Conservation (phyloP, 1,140 invertebrate species). For the Drosophila suzukii region DNA sequence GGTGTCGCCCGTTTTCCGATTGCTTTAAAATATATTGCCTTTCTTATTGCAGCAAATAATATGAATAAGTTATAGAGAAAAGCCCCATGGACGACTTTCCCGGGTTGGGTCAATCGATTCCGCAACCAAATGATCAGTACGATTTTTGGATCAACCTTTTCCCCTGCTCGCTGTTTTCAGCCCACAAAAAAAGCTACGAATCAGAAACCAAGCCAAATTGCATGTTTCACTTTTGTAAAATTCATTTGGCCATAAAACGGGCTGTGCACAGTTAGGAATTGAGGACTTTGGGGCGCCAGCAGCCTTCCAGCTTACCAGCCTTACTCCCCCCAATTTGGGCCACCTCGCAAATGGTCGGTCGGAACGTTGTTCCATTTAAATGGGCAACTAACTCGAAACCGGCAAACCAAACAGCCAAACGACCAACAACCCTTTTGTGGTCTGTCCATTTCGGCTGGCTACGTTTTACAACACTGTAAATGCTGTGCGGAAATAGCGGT, state of each 20-base stretch:
- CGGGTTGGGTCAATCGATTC: slow-evolving; percentile 15
- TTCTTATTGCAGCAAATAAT: too few species aligned
- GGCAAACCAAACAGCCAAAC: slow-evolving; percentile 24
- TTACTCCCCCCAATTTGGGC: neutral
- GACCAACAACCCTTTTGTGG: slow-evolving; percentile 66
- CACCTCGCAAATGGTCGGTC: slow-evolving; percentile 2
- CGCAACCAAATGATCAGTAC: slow-evolving; percentile 12
- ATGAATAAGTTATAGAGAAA: too few species aligned
- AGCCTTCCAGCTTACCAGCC: too few species aligned
- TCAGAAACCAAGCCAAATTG: slow-evolving; percentile 75
- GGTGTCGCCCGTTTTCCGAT: too few species aligned
- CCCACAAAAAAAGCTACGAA: slow-evolving; percentile 22
- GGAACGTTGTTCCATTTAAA: slow-evolving; percentile 63
- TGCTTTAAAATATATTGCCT: too few species aligned
- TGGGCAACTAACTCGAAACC: slow-evolving; percentile 75
- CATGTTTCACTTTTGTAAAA: slow-evolving; percentile 67
- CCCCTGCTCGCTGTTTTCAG: neutral
- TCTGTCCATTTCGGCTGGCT: slow-evolving; percentile 63
- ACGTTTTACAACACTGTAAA: slow-evolving; percentile 80
- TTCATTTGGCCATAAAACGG: slow-evolving; percentile 77
- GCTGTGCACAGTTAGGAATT: slow-evolving; percentile 6
- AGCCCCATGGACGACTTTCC: neutral
- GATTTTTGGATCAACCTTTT: neutral
- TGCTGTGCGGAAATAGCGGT: slow-evolving; percentile 77
- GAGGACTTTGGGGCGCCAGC: neutral